These are phyloP conservation scores for Linurgus olivaceus DNA, from an alignment of 2,797 vertebrate species.

Conservation along the genomic window DNA sequence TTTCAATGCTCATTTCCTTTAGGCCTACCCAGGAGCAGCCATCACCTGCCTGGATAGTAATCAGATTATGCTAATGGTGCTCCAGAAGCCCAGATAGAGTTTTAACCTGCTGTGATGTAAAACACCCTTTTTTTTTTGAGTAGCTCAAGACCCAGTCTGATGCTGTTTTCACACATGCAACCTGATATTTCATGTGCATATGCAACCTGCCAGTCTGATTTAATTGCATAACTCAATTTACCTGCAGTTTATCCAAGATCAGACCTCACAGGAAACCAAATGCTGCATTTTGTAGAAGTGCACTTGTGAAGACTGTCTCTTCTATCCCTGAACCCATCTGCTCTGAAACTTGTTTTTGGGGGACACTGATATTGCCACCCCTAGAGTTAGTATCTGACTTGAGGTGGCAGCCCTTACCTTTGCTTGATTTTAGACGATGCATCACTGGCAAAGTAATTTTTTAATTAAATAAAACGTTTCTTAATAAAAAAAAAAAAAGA, in stretches of 20 bases:
- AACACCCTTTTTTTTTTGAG: not conserved
- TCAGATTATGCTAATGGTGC: not conserved
- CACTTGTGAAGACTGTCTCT: not conserved
- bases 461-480: not conserved
- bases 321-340: not conserved
- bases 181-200: not conserved
- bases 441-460: not conserved
- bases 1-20: not conserved
- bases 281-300: not conserved
- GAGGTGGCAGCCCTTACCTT: not conserved
- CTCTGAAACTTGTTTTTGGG: not conserved
- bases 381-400: not conserved
- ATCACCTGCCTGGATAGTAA: not conserved
- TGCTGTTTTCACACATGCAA: not conserved
- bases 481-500: not conserved
- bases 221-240: not conserved
- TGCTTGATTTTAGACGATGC: not conserved
- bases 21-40: not conserved
- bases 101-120: not conserved
- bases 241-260: not conserved
- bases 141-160: not conserved
- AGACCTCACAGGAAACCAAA: not conserved
- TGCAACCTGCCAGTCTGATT: not conserved
- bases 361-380: not conserved
- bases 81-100: not conserved